These are phyloP conservation scores for Pyrrhopygopsis socrates DNA, from an alignment of 2,888 invertebrate species.

Conservation along the genomic window DNA sequence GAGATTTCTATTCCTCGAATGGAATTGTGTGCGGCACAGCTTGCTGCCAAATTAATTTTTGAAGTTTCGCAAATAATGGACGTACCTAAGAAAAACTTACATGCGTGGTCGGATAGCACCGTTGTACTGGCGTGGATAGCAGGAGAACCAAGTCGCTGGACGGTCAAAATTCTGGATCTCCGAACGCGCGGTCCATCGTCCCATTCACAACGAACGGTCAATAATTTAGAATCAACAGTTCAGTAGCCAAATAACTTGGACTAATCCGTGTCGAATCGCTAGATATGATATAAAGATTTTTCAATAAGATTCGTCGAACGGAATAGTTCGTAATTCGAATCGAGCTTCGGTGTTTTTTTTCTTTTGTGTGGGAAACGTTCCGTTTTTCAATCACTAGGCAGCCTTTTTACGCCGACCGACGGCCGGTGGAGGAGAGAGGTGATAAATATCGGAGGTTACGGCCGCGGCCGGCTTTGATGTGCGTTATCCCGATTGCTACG, in stretches of 20 bases:
- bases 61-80: too few species aligned
- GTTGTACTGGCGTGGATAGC: too few species aligned
- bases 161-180: slow-evolving; percentile 72
- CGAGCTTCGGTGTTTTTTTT: slow-evolving; percentile 67
- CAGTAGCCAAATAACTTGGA: slow-evolving; percentile 92
- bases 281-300: slow-evolving; percentile 89
- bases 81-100: too few species aligned
- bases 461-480: slow-evolving; percentile 93
- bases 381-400: slow-evolving; percentile 93
- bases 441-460: slow-evolving; percentile 94
- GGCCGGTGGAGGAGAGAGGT: slow-evolving; percentile 89
- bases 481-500: slow-evolving; percentile 90
- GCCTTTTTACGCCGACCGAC: slow-evolving; percentile 92
- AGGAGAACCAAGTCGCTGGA: too few species aligned
- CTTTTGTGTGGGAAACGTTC: slow-evolving; percentile 93
- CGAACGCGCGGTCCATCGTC: not conserved
- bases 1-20: not conserved
- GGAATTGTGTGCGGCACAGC: too few species aligned
- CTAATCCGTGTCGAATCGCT: slow-evolving; percentile 93
- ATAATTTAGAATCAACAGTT: slow-evolving; percentile 93
- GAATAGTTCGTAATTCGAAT: slow-evolving; percentile 83
- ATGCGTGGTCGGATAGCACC: too few species aligned
- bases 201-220: slow-evolving; percentile 87
- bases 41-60: too few species aligned
- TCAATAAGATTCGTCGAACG: slow-evolving; percentile 91